phyloP scores from a whole-genome alignment of 2,113 vertebrate species.

The Rhadina sibilatrix region DNA sequence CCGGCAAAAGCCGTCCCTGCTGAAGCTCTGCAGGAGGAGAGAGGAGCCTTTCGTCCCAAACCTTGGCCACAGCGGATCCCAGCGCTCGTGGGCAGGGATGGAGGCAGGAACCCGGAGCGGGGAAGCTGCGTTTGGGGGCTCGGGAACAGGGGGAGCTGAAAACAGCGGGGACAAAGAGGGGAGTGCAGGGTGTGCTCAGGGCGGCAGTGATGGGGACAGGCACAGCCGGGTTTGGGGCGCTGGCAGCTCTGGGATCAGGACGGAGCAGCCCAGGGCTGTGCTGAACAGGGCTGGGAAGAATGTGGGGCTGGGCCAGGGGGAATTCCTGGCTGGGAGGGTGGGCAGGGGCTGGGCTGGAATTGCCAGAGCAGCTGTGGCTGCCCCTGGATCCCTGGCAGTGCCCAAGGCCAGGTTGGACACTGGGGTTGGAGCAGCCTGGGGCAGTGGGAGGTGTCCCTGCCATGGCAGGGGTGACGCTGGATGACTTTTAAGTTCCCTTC shows the following conservation, averaged over 20 bases:
- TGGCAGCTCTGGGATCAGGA: too few relatives aligned
- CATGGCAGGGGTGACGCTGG: too few relatives aligned
- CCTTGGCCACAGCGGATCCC: rapidly evolving
- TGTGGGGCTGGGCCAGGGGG: not conserved
- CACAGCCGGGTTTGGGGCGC: rapidly evolving
- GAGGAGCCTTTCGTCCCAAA: not conserved
- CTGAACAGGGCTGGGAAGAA: not conserved
- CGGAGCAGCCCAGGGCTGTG: not conserved
- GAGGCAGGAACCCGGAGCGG: rapidly evolving
- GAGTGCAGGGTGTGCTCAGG: too few relatives aligned
- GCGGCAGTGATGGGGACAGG: not conserved
- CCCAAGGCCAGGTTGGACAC: too few relatives aligned
- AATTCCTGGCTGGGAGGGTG: not conserved
- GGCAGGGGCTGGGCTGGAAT: too few relatives aligned
- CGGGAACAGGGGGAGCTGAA: not conserved
- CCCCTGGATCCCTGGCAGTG: too few relatives aligned
- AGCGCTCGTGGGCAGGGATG: rapidly evolving
- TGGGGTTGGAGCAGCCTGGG: too few relatives aligned
- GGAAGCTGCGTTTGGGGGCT: not conserved
- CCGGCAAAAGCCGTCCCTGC: too few relatives aligned
- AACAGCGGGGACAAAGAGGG: not conserved
- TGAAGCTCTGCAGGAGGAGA: not conserved
- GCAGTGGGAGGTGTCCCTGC: too few relatives aligned
- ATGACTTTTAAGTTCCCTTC: too few relatives aligned
- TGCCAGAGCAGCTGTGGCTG: not conserved